Evolutionary conservation across 2,113 vertebrate species (phyloP).

Genomic region (Speoplatyrhinus poulsoni): DNA sequence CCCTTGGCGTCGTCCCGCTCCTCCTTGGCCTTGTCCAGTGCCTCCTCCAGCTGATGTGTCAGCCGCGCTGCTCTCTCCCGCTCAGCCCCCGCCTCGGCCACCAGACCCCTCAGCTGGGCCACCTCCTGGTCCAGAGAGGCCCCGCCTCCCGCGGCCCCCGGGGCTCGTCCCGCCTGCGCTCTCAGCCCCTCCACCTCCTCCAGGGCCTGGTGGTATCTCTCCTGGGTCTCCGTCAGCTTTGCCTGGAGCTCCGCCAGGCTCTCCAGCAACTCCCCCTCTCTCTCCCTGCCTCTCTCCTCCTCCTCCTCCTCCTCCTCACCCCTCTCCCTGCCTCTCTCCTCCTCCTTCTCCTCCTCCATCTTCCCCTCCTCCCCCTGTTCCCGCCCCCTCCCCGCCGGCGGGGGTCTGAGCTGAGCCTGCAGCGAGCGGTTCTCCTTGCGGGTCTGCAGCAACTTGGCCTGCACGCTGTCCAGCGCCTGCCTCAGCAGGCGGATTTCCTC

Average conservation of each 20-base stretch:
- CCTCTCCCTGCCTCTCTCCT: slow-evolving; percentile 46
- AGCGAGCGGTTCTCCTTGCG: slow-evolving; percentile 77
- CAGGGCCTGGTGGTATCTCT: slow-evolving; percentile 79
- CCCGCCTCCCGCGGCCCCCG: slow-evolving; percentile 54
- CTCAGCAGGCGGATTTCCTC: slow-evolving; percentile 77
- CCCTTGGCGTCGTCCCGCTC: slow-evolving; percentile 55
- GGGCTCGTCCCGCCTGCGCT: slow-evolving; percentile 61
- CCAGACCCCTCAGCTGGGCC: slow-evolving; percentile 77
- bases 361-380: slow-evolving; percentile 38
- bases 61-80: slow-evolving; percentile 73
- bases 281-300: slow-evolving; percentile 35
- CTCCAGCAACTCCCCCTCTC: slow-evolving; percentile 77
- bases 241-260: slow-evolving; percentile 82
- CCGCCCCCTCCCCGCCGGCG: slow-evolving; percentile 33
- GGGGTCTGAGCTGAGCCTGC: slow-evolving; percentile 76
- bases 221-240: slow-evolving; percentile 82
- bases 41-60: slow-evolving; percentile 80
- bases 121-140: slow-evolving; percentile 75
- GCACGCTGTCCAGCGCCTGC: slow-evolving; percentile 79
- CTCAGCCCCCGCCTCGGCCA: slow-evolving; percentile 75
- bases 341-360: slow-evolving; percentile 29
- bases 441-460: slow-evolving; percentile 78
- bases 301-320: slow-evolving; percentile 55
- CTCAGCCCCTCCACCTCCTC: slow-evolving; percentile 80
- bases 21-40: slow-evolving; percentile 71